Conservation (phyloP, 2,888 invertebrate genomes). For the Pristionchus japonicus region DNA sequence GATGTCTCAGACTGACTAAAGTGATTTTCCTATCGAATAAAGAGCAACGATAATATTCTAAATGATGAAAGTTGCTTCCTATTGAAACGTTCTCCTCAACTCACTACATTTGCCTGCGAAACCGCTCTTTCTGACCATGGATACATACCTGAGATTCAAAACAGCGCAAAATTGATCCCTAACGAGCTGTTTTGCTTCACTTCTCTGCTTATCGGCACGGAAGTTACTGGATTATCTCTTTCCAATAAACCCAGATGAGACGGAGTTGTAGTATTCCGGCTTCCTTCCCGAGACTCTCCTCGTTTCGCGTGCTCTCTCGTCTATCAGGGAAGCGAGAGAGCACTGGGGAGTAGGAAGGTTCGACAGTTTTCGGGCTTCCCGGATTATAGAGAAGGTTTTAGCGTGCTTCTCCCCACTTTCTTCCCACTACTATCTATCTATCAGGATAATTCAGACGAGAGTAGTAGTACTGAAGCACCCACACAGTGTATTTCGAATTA, state of each 20-base stretch:
- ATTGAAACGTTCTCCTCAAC: background rate
- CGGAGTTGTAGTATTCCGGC: background rate
- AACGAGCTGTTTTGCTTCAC: background rate
- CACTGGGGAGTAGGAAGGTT: background rate
- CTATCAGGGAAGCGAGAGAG: background rate
- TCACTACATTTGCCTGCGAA: background rate
- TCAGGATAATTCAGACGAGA: background rate
- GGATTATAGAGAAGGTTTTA: conserved; percentile 1
- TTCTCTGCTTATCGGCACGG: background rate
- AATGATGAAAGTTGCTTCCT: background rate
- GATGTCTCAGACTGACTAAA: no score
- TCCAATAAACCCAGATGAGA: background rate
- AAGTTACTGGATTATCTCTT: conserved; percentile 15
- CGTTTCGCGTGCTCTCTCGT: background rate
- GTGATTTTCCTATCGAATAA: background rate
- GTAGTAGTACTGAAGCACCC: background rate
- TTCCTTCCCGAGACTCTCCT: background rate
- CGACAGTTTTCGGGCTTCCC: background rate
- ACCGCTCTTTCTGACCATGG: background rate
- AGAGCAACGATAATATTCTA: background rate
- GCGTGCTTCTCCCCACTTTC: background rate
- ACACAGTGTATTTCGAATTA: background rate
- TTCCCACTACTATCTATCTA: background rate
- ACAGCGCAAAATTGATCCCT: background rate
- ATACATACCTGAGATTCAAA: background rate